Evolutionary conservation across 2,113 vertebrate species (phyloP).

Genomic region (Lophochroa leadbeateri): DNA sequence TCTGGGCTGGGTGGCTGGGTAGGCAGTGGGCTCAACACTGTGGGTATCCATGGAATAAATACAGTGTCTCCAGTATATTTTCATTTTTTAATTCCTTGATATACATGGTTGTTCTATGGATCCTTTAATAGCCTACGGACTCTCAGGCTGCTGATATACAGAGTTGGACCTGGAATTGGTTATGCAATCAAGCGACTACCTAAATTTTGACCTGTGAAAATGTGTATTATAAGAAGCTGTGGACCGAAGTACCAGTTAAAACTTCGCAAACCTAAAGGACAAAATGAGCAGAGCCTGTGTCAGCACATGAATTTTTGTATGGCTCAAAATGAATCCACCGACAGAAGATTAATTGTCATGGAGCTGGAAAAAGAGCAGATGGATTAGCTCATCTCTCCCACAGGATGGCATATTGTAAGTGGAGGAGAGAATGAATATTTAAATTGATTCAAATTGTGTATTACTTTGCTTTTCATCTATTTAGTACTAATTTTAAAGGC

Average conservation of each 20-base stretch:
- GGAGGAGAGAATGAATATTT: constrained; percentile 18
- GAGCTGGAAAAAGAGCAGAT: constrained; percentile 11
- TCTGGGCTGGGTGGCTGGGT: background rate
- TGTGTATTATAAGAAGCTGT: background rate
- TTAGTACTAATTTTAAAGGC: constrained; percentile 24
- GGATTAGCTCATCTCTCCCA: constrained; percentile 49
- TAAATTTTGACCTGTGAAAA: background rate
- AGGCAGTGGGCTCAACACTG: background rate
- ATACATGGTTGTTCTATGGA: background rate
- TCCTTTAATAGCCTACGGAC: background rate
- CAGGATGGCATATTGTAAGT: constrained; percentile 13
- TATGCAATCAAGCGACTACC: background rate
- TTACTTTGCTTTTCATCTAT: background rate
- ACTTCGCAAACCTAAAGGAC: background rate
- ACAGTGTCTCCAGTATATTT: background rate
- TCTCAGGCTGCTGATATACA: background rate
- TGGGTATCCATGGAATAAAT: background rate
- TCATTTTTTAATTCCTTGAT: background rate
- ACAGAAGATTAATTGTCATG: background rate
- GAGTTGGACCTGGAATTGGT: background rate
- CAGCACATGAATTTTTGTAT: background rate
- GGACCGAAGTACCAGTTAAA: background rate
- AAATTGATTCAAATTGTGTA: background rate
- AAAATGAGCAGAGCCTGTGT: background rate
- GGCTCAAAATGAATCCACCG: background rate